Percentiles rank a stretch among this genome's conserved stretches.
phyloP scores from a whole-genome alignment of 2,113 vertebrate genomes.

The Taurulus bubalis region DNA sequence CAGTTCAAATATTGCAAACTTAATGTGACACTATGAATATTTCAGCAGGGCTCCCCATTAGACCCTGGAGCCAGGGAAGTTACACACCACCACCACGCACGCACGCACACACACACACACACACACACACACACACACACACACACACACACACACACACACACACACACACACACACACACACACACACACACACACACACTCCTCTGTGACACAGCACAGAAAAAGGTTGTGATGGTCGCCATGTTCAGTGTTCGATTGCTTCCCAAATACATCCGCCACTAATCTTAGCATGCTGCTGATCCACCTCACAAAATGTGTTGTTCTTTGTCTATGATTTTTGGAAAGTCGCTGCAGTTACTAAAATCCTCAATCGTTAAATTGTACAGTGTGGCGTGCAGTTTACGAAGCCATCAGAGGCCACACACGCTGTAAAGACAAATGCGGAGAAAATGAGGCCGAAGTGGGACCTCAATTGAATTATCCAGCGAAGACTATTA shows the following conservation, averaged over 20 bases:
- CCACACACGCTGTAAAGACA: conserved; percentile 26
- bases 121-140: neutral
- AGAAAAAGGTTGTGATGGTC: conserved; percentile 12
- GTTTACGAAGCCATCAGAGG: conserved; percentile 17
- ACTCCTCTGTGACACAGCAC: conserved; percentile 11
- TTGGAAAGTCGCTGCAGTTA: neutral
- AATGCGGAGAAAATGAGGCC: conserved; percentile 62
- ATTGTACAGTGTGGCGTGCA: conserved; percentile 9
- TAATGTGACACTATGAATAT: conserved; percentile 79
- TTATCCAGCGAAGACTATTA: conserved; percentile 60
- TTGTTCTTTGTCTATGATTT: neutral
- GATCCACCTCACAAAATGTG: neutral
- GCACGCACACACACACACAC: neutral
- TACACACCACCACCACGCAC: conserved; percentile 28
- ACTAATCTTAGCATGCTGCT: neutral
- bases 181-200: conserved; percentile 20
- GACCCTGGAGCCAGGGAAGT: conserved; percentile 52
- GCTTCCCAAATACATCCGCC: neutral
- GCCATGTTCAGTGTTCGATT: conserved; percentile 13
- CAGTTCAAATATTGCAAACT: conserved; percentile 75
- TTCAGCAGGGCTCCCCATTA: conserved; percentile 77
- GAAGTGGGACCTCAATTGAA: conserved; percentile 61
- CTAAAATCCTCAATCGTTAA: neutral
- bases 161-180: neutral
- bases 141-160: conserved; percentile 15